Evolutionary conservation across 2,888 invertebrate genomes (phyloP).

Genomic region (Melitaea athalia): DNA sequence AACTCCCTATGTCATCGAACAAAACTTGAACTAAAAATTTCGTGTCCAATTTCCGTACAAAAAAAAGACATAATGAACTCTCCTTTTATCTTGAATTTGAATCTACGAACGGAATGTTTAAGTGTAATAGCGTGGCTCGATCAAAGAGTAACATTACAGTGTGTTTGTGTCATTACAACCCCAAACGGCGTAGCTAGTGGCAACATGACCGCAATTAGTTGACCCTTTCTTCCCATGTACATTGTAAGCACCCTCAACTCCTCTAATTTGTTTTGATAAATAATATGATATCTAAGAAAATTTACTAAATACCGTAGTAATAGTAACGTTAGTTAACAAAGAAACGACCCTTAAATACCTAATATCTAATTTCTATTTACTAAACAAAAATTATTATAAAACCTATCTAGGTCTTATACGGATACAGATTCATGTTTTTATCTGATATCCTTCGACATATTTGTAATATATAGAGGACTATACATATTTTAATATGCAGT

Average conservation of each 20-base stretch:
- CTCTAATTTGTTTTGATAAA: not conserved
- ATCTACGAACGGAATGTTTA: not conserved
- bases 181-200: conserved; percentile 23
- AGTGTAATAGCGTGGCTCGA: conserved; percentile 23
- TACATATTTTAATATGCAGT: too few relatives aligned
- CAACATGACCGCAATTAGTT: conserved; percentile 16
- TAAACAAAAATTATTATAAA: too few relatives aligned
- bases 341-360: not conserved
- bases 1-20: too few relatives aligned
- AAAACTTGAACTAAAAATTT: too few relatives aligned
- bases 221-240: conserved; percentile 1
- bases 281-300: not conserved
- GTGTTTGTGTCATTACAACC: conserved; percentile 12
- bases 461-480: too few relatives aligned
- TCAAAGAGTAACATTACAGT: conserved; percentile 13
- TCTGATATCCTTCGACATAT: too few relatives aligned
- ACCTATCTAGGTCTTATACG: too few relatives aligned
- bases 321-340: too few relatives aligned
- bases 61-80: too few relatives aligned
- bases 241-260: not conserved
- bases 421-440: too few relatives aligned
- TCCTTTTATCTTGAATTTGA: not conserved
- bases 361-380: too few relatives aligned
- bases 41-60: too few relatives aligned
- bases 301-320: not conserved